Base-by-base conservation (phyloP, 2,113 vertebrate species). In the Cyanocitta stelleri region DNA sequence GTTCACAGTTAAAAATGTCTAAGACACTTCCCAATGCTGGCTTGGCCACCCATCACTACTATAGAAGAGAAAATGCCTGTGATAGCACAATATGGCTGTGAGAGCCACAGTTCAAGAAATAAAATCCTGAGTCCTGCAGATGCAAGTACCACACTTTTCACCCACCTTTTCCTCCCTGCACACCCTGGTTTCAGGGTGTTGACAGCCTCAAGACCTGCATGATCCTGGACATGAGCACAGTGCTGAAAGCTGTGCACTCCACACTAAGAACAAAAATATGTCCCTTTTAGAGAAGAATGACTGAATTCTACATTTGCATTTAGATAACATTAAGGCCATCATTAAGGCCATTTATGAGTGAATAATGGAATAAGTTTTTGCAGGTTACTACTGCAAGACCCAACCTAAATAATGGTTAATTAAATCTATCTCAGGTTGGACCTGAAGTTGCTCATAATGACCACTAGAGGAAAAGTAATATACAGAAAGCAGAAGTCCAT, bases 401-500 rank as follows among this genome's bases (percentile, higher is more conserved):
- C 46, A 73, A 4, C 3, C 33, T 52, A 87, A 86, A 39, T 58
- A 76, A 58, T 24, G 13, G 16, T 39, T 24, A 66, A 10, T 59
- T 63, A 63, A 85, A 68, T 32, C 14, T 55, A 6, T 72, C 35
- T 69, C 35, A 71, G 39, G 16, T 1, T 75, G 55, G 27, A 84
- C 44, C 30, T 74, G 85, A 94, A 91, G 67, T 81, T 94, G 55
- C 76, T 72, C 2, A 16, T 33, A 78, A 90, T 22, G n/a, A 58
- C 76, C 90, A 90, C 95, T 93, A 75, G 90, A 93, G 76, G 93
- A 94, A 94, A 95, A 93, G 76, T 44, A 71, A 78, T 59, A 32
- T 22, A 68, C n/a, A 59, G 33, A 74, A 67, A 90, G 23, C 27
- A 90, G 43, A 94, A 78, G 48, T 37, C 26, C 13, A 13, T 21